Evolutionary conservation across 2,888 invertebrate species (phyloP).

Genomic region (Macrophya alboannulata): DNA sequence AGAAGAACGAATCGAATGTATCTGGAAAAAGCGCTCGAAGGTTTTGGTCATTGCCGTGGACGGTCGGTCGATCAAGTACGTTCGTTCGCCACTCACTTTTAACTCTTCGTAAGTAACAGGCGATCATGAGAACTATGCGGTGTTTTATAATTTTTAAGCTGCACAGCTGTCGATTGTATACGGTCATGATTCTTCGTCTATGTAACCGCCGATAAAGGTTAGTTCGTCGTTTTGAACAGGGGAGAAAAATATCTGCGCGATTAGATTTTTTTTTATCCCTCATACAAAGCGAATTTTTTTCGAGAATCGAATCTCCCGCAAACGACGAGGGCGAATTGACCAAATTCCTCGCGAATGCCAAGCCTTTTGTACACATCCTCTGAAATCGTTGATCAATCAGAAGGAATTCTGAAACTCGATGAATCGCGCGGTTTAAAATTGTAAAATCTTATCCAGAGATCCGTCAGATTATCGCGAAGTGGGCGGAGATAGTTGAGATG

Average conservation of each 20-base stretch:
- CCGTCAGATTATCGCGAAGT: constrained; percentile 48
- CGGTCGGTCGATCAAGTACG: constrained; percentile 56
- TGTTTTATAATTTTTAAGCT: not conserved
- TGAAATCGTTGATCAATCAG: not conserved
- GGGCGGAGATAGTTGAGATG: constrained; percentile 70
- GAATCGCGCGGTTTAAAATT: not conserved
- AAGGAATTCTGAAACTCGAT: not conserved
- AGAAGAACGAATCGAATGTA: constrained; percentile 9
- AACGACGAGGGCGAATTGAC: not conserved
- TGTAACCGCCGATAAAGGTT: not conserved
- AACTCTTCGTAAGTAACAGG: constrained; percentile 65
- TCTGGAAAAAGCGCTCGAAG: not conserved
- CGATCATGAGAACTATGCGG: constrained; percentile 61
- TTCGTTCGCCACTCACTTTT: constrained; percentile 75
- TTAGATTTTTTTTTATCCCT: not conserved
- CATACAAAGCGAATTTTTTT: not conserved
- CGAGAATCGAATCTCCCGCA: not conserved
- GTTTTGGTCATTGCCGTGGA: constrained; percentile 16
- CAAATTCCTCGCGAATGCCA: not conserved
- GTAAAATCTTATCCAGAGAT: not conserved
- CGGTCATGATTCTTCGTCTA: not conserved
- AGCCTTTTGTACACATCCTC: not conserved
- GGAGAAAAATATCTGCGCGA: not conserved
- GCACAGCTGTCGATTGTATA: not conserved
- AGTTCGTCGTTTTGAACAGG: no score